Conservation (phyloP, 1,140 invertebrate genomes). For the Macrosteles quadrilineatus region DNA sequence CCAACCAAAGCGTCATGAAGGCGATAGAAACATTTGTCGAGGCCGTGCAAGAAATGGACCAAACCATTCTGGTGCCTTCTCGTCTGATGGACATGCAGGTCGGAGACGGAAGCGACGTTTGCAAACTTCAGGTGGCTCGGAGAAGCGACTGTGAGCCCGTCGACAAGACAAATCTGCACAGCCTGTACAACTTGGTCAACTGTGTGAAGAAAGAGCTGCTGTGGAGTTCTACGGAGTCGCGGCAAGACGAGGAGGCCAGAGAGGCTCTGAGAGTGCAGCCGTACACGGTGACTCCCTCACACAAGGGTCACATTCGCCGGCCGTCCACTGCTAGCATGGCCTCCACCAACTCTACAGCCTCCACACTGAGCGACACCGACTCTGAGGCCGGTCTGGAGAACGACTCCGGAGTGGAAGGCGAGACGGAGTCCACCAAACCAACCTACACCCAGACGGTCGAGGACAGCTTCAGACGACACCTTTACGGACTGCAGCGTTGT, state of each 20-base stretch:
- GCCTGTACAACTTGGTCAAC: constrained; percentile 81
- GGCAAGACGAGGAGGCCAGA: constrained; percentile 49
- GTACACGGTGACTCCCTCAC: constrained; percentile 44
- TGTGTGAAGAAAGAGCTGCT: constrained; percentile 80
- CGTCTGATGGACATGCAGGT: constrained; percentile 80
- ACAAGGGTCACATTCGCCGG: constrained; percentile 60
- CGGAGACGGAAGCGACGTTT: constrained; percentile 55
- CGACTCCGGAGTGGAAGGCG: constrained; percentile 77
- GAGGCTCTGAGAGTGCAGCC: constrained; percentile 42
- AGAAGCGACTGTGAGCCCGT: neutral
- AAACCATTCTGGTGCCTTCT: constrained; percentile 86
- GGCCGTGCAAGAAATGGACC: constrained; percentile 86
- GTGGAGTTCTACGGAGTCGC: constrained; percentile 64
- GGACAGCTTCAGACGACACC: constrained; percentile 69
- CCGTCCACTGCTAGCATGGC: constrained; percentile 71
- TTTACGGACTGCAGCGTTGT: constrained; percentile 77
- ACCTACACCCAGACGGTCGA: constrained; percentile 55
- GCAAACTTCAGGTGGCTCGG: constrained; percentile 41
- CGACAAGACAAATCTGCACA: constrained; percentile 71
- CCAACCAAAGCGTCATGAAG: constrained; percentile 81
- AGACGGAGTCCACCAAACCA: constrained; percentile 57
- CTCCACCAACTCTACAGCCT: constrained; percentile 58
- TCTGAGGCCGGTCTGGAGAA: constrained; percentile 77
- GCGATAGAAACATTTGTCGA: constrained; percentile 88
- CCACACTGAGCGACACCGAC: constrained; percentile 62